phyloP scores from a whole-genome alignment of 1,140 invertebrate species.

The Drosophila pallidifrons region DNA sequence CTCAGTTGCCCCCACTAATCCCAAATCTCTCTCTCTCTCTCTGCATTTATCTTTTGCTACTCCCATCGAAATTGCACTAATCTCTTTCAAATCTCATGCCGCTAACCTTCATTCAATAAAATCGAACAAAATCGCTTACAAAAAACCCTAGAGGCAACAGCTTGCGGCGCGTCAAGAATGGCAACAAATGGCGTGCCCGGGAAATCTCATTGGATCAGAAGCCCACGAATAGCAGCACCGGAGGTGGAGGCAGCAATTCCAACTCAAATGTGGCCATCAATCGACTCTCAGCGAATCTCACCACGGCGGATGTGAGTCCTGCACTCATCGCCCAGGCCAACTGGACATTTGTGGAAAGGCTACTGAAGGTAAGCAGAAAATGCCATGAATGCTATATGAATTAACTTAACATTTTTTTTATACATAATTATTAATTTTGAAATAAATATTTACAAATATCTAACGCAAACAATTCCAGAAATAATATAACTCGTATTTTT shows the following conservation, averaged over 20 bases:
- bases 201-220: constrained; percentile 86
- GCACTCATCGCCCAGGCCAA: constrained; percentile 97
- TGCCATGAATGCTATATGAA: too few species aligned
- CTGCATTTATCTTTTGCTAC: constrained; percentile 46
- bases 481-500: too few species aligned
- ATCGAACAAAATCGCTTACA: constrained; percentile 39
- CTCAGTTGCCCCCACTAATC: constrained; percentile 56
- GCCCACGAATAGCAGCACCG: constrained; percentile 26
- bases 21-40: constrained; percentile 13
- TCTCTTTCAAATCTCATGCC: constrained; percentile 59
- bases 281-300: constrained; percentile 78
- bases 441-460: too few species aligned
- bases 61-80: constrained; percentile 67
- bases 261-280: constrained; percentile 68
- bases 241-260: constrained; percentile 11
- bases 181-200: constrained; percentile 87
- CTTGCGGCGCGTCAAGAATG: constrained; percentile 87
- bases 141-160: constrained; percentile 86
- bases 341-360: constrained; percentile 98
- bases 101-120: constrained; percentile 61
- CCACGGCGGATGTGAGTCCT: constrained; percentile 81
- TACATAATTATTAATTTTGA: too few species aligned
- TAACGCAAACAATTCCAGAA: too few species aligned
- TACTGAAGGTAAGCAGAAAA: constrained; percentile 95
- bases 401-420: too few species aligned